These are phyloP conservation scores for Pachypsylla venusta DNA, from an alignment of 1,140 invertebrate genomes.

Conservation along the genomic window DNA sequence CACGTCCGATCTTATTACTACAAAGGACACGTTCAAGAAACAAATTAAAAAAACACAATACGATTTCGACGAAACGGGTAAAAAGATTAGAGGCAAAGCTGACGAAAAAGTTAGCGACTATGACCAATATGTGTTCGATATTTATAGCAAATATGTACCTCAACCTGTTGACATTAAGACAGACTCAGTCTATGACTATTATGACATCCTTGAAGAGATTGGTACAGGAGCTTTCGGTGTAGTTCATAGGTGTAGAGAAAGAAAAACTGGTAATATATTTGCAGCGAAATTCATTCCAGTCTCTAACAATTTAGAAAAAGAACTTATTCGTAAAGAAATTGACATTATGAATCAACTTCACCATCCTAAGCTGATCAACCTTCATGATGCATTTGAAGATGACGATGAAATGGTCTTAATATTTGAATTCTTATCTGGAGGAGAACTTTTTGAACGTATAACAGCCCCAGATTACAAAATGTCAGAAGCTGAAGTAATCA, in stretches of 20 bases:
- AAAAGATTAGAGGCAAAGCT: constrained; percentile 77
- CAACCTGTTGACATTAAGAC: constrained; percentile 92
- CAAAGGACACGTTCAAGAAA: constrained; percentile 67
- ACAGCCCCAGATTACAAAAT: constrained; percentile 95
- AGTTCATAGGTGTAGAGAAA: constrained; percentile 91
- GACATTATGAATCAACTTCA: constrained; percentile 98
- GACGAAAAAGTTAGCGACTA: constrained; percentile 87
- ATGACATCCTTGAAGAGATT: constrained; percentile 98
- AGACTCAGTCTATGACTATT: constrained; percentile 90
- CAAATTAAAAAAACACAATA: constrained; percentile 58
- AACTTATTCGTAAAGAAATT: constrained; percentile 93
- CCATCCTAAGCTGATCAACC: constrained; percentile 91
- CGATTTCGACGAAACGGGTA: constrained; percentile 78
- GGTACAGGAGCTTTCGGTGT: constrained; percentile 98
- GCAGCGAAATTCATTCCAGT: constrained; percentile 99
- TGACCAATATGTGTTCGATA: constrained; percentile 94
- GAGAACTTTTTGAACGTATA: constrained; percentile 95
- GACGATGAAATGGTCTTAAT: constrained; percentile 99
- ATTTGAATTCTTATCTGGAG: constrained; percentile 96
- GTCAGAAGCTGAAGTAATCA: constrained; percentile 98
- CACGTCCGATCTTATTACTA: constrained; percentile 60
- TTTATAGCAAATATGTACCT: constrained; percentile 92
- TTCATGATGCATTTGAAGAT: constrained; percentile 98
- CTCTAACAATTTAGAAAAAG: constrained; percentile 87
- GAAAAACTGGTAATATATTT: constrained; percentile 89